Evolutionary conservation across 2,797 vertebrate genomes (phyloP).

Genomic region (Ptychobarbus kaznakovi): DNA sequence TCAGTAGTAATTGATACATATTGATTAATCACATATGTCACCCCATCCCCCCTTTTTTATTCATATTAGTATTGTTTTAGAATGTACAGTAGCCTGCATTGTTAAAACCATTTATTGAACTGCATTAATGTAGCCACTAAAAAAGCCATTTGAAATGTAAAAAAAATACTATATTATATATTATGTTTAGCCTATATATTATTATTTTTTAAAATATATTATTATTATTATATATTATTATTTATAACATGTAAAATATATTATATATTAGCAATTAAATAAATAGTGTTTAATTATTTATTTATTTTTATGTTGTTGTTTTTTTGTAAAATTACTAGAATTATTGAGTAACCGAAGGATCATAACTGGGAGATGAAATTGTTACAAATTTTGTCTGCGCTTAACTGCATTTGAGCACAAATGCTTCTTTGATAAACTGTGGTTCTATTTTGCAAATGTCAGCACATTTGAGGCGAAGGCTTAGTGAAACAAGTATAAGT

Average conservation of each 20-base stretch:
- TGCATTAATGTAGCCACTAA: not conserved
- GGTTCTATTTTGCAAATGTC: conserved; percentile 23
- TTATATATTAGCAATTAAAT: not conserved
- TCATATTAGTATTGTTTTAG: not conserved
- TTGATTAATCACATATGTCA: not conserved
- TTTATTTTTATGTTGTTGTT: too few relatives aligned
- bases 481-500: not conserved
- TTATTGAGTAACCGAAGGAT: not conserved
- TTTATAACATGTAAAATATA: too few relatives aligned
- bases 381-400: not conserved
- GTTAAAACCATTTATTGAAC: not conserved
- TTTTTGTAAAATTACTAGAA: not conserved
- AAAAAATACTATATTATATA: not conserved
- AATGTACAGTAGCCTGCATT: not conserved
- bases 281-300: not conserved
- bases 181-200: too few relatives aligned
- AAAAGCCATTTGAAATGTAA: too few relatives aligned
- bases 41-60: not conserved
- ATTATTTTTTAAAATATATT: not conserved
- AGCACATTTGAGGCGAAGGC: conserved; percentile 20
- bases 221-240: too few relatives aligned
- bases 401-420: not conserved
- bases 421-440: not conserved
- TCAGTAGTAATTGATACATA: not conserved
- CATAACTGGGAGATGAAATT: not conserved